phyloP scores from a whole-genome alignment of 2,113 vertebrate species.

The Brienomyrus longianalis region DNA sequence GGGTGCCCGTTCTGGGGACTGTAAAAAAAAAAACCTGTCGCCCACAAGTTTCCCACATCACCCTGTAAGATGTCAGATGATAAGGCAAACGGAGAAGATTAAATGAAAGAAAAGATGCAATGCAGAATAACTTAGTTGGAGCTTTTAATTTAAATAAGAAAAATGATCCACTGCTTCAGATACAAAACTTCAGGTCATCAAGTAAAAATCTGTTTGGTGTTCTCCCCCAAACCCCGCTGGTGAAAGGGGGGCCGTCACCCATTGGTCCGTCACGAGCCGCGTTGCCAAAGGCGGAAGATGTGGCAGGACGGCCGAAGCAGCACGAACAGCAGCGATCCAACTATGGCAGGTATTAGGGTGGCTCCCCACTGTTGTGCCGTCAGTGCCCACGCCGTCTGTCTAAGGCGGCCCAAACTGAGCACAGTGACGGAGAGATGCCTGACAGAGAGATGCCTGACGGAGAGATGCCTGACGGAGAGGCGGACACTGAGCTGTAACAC shows the following conservation, averaged over 20 bases:
- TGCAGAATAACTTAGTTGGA: neutral
- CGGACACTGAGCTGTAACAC: neutral
- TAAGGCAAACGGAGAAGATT: neutral
- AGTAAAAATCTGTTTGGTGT: neutral
- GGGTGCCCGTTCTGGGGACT: neutral
- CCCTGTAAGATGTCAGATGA: neutral
- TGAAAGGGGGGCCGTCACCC: neutral
- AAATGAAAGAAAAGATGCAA: neutral
- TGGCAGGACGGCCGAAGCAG: neutral
- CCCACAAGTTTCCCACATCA: neutral
- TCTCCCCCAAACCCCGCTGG: neutral
- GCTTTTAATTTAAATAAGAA: neutral
- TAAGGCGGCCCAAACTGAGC: neutral
- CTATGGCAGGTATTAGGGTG: conserved; percentile 12
- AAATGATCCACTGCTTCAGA: neutral
- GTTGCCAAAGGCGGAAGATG: neutral
- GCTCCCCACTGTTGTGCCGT: conserved; percentile 10
- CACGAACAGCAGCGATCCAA: neutral
- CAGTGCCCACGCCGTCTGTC: conserved; percentile 22
- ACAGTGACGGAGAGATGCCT: neutral
- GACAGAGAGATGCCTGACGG: neutral
- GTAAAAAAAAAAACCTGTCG: neutral
- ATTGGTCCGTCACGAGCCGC: neutral
- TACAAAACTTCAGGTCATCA: neutral
- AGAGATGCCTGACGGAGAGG: neutral